Evolutionary conservation across 2,888 invertebrate genomes (phyloP).

Genomic region (Lithophane leautieri): DNA sequence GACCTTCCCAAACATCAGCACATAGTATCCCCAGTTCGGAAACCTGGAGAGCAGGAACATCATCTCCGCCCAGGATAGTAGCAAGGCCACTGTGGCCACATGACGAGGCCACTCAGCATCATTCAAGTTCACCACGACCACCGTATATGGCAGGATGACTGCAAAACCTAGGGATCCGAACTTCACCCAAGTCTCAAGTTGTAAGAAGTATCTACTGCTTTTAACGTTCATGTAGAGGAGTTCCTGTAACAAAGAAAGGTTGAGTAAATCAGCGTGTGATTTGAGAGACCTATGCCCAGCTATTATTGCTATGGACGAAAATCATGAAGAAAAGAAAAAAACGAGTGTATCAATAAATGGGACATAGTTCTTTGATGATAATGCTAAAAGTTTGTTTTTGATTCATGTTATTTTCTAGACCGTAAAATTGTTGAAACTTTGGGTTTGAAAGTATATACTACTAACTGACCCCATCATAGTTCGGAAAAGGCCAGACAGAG

Average conservation of each 20-base stretch:
- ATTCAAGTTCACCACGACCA: constrained; percentile 69
- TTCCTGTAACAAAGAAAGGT: constrained; percentile 78
- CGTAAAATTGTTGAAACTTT: background rate
- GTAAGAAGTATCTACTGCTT: constrained; percentile 87
- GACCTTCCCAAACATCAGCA: constrained; percentile 91
- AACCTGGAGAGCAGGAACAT: constrained; percentile 90
- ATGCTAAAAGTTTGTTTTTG: too few species aligned
- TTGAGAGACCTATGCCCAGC: background rate
- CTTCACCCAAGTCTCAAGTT: constrained; percentile 90
- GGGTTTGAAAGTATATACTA: background rate
- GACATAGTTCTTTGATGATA: background rate
- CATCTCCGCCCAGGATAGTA: constrained; percentile 90
- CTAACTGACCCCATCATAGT: background rate
- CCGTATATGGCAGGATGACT: constrained; percentile 81
- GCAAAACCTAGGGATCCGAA: constrained; percentile 86
- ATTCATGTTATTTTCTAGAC: background rate
- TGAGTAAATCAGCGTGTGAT: background rate
- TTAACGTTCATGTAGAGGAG: constrained; percentile 87
- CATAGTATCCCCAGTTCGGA: constrained; percentile 90
- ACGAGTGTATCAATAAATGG: too few species aligned
- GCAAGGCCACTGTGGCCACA: constrained; percentile 87
- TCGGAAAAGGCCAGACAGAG: too few species aligned
- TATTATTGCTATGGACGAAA: background rate
- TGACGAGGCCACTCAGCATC: constrained; percentile 85
- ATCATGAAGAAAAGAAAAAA: background rate